Evolutionary conservation across 2,797 vertebrate species (phyloP).

Genomic region (Malurus leucopterus): DNA sequence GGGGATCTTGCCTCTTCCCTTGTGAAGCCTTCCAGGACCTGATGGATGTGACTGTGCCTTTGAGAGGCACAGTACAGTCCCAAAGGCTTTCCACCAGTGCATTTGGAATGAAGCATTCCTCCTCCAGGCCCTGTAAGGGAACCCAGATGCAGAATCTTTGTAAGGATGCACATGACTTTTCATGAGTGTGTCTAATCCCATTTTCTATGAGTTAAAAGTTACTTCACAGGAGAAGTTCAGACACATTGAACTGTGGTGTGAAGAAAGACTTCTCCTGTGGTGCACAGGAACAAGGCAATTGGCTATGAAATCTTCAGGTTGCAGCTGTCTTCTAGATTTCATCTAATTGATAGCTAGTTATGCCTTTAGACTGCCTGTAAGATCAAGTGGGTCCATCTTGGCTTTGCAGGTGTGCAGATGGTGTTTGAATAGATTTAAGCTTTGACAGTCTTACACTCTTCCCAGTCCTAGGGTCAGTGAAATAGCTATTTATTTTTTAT

Average conservation of each 20-base stretch:
- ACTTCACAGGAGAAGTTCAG: neutral
- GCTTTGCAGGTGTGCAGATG: neutral
- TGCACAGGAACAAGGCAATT: neutral
- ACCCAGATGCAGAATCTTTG: neutral
- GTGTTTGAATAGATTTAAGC: neutral
- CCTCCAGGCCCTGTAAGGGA: neutral
- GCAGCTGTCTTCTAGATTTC: neutral
- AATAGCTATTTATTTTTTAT: neutral
- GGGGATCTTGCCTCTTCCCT: rapidly evolving
- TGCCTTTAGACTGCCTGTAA: neutral
- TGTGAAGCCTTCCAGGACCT: neutral
- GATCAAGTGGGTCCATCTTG: neutral
- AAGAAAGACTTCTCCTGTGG: neutral
- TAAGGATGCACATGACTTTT: neutral
- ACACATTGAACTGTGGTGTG: neutral
- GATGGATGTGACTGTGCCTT: too few relatives aligned
- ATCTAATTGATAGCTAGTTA: neutral
- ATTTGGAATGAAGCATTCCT: neutral
- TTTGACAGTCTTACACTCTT: neutral
- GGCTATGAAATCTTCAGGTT: neutral
- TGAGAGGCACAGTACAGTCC: neutral
- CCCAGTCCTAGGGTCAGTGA: neutral
- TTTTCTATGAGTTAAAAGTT: neutral
- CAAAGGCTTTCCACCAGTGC: neutral
- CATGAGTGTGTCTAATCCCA: neutral